phyloP scores from a whole-genome alignment of 2,113 vertebrate genomes.

The Sinocyclocheilus rhinocerous region DNA sequence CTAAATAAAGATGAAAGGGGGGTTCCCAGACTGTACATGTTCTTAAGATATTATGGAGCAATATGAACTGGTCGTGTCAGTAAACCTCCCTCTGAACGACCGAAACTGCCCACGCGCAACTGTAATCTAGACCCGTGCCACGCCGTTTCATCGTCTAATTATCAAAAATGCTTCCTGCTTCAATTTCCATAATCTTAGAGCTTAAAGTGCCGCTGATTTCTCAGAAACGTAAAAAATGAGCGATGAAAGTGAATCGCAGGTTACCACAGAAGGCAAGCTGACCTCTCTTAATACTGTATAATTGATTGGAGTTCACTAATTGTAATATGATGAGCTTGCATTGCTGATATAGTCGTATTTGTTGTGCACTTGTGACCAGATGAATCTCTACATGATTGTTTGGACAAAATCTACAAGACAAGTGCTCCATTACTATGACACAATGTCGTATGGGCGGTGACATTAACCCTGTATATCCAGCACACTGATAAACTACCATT shows the following conservation, averaged over 20 bases:
- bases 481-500: constrained; percentile 86
- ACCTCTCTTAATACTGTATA: constrained; percentile 43
- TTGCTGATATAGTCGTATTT: constrained; percentile 40
- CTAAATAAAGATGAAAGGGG: constrained; percentile 14
- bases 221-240: constrained; percentile 80
- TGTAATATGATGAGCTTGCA: constrained; percentile 44
- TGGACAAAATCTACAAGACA: constrained; percentile 79
- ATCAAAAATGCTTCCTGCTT: constrained; percentile 75
- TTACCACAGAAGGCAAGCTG: constrained; percentile 47
- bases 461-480: constrained; percentile 98
- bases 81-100: constrained; percentile 6
- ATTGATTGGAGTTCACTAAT: constrained; percentile 39
- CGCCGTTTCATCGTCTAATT: constrained; percentile 42
- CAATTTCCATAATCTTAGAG: constrained; percentile 46
- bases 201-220: constrained; percentile 88
- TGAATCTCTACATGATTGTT: constrained; percentile 65
- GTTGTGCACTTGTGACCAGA: constrained; percentile 41
- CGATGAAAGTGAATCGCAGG: constrained; percentile 46
- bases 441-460: constrained; percentile 87
- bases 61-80: constrained; percentile 13
- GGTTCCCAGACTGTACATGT: constrained; percentile 26
- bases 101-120: neutral
- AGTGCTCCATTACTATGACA: constrained; percentile 78
- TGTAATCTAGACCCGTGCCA: constrained; percentile 37
- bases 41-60: constrained; percentile 9